Percentiles rank a stretch among this genome's conserved stretches.
phyloP scores from a whole-genome alignment of 2,113 vertebrate genomes.

The Salvator merianae region DNA sequence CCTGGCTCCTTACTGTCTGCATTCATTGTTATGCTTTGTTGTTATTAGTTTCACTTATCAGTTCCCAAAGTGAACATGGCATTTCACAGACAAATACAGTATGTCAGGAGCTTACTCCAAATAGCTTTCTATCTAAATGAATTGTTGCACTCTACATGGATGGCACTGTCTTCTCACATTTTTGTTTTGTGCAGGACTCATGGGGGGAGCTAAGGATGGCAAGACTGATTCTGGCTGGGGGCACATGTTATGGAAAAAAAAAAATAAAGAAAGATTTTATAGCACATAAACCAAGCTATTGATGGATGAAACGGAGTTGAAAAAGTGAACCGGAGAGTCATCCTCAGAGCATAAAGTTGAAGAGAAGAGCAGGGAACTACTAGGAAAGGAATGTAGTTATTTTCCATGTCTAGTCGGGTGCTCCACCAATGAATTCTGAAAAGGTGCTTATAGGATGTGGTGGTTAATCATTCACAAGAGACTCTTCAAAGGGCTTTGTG shows the following conservation, averaged over 20 bases:
- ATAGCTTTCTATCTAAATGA: constrained; percentile 12
- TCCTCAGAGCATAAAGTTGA: not conserved
- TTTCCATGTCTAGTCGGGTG: too few species aligned
- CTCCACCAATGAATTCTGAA: too few species aligned
- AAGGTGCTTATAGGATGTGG: too few species aligned
- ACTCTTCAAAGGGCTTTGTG: too few species aligned
- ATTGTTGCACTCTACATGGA: not conserved
- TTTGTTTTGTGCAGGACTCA: constrained; percentile 49
- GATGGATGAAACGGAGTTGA: not conserved
- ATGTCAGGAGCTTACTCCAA: constrained; percentile 30
- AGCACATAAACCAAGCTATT: not conserved
- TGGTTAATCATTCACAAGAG: too few species aligned
- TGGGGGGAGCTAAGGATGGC: not conserved
- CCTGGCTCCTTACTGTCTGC: constrained; percentile 28
- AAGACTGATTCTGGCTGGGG: not conserved
- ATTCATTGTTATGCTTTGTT: constrained; percentile 34
- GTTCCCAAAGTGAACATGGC: constrained; percentile 26
- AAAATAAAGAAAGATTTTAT: not conserved
- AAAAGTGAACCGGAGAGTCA: not conserved
- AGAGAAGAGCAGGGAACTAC: not conserved
- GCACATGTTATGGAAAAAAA: not conserved
- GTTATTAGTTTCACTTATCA: constrained; percentile 51
- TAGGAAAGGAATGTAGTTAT: too few species aligned
- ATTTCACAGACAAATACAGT: constrained; percentile 28
- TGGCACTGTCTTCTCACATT: constrained; percentile 8